Conservation (phyloP, 2,888 invertebrate genomes). For the Gisinianus flammeolus region DNA sequence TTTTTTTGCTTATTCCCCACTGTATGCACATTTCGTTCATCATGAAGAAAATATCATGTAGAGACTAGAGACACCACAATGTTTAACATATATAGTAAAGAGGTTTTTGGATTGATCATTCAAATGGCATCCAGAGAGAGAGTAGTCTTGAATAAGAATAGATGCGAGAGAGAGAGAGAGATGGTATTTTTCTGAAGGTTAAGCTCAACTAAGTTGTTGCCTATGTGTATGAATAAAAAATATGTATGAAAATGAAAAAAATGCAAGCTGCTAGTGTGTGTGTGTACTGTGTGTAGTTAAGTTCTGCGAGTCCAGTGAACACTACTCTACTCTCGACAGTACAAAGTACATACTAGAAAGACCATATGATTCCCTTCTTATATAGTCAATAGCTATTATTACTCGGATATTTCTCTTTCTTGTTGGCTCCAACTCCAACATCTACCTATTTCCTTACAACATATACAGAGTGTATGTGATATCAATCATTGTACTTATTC, state of each 20-base stretch:
- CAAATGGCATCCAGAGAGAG: conserved; percentile 15
- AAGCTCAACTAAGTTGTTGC: conserved; percentile 7
- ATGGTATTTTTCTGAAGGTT: conserved; percentile 32
- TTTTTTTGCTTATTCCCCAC: neutral
- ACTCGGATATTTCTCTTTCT: conserved; percentile 23
- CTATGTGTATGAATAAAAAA: conserved; percentile 13
- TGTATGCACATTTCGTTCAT: neutral
- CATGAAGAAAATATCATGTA: neutral
- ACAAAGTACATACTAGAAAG: neutral
- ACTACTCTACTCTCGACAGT: neutral
- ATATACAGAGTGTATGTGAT: neutral
- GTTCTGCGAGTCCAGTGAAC: neutral
- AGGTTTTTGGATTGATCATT: conserved; percentile 14
- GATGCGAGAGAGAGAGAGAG: conserved; percentile 9
- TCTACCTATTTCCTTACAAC: no score
- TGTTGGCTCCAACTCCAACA: neutral
- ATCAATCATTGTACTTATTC: neutral
- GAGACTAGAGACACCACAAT: no score
- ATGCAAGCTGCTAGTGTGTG: neutral
- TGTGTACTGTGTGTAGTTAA: neutral
- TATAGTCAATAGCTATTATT: conserved; percentile 20
- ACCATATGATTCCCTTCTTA: neutral
- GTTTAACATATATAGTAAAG: no score
- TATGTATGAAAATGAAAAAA: no score
- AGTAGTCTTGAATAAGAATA: conserved; percentile 5